phyloP scores from a whole-genome alignment of 2,888 invertebrate species.

The Aleiodes alternator region DNA sequence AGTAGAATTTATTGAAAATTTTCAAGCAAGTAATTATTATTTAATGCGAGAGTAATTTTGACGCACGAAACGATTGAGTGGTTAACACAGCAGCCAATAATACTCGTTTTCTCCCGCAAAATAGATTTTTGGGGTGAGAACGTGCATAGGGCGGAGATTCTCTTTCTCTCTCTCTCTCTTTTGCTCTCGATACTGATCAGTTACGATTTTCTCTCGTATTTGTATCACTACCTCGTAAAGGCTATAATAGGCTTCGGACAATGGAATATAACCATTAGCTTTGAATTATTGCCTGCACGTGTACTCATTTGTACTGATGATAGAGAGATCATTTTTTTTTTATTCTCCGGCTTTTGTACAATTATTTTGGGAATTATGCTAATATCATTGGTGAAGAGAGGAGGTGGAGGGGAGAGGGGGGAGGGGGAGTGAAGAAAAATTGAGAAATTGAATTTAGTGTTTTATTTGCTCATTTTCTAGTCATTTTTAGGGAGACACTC shows the following conservation, averaged over 20 bases:
- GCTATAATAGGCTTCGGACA: conserved; percentile 67
- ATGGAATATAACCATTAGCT: conserved; percentile 70
- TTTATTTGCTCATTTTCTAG: too few species aligned
- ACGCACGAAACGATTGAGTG: conserved; percentile 22
- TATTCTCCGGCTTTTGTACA: not conserved
- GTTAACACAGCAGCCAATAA: conserved; percentile 47
- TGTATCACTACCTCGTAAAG: conserved; percentile 57
- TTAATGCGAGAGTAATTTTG: conserved; percentile 2
- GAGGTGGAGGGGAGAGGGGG: too few species aligned
- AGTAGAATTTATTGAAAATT: too few species aligned
- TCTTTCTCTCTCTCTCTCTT: too few species aligned
- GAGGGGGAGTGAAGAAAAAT: too few species aligned
- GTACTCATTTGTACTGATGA: conserved; percentile 56
- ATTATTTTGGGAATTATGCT: too few species aligned
- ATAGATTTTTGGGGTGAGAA: not conserved
- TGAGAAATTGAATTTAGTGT: too few species aligned
- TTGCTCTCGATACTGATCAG: conserved; percentile 1
- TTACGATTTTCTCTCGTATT: conserved; percentile 61
- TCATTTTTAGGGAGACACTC: too few species aligned
- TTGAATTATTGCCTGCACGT: conserved; percentile 71
- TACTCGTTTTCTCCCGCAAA: conserved; percentile 39
- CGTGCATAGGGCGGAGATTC: too few species aligned
- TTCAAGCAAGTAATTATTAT: not conserved
- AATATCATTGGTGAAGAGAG: too few species aligned
- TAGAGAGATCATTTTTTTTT: conserved; percentile 63